These are phyloP conservation scores for Cotesia typhae DNA, from an alignment of 1,140 invertebrate genomes.

Conservation along the genomic window DNA sequence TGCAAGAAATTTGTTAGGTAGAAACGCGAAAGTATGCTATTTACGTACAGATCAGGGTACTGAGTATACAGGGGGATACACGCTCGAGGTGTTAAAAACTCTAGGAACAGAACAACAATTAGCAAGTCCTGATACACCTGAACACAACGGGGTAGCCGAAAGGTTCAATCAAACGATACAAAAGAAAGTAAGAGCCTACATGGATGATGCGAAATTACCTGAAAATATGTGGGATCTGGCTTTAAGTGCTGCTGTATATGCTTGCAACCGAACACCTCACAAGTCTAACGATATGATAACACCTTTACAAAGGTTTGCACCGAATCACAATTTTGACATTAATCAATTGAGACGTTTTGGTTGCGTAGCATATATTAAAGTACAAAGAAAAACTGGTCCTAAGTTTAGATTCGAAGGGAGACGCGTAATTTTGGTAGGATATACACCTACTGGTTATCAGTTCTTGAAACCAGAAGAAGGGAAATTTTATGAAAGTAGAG, in stretches of 20 bases:
- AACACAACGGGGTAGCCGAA: conserved; percentile 56
- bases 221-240: conserved; percentile 53
- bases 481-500: conserved; percentile 32
- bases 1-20: conserved; percentile 34
- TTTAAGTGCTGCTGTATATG: conserved; percentile 43
- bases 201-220: conserved; percentile 46
- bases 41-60: conserved; percentile 31
- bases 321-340: conserved; percentile 25
- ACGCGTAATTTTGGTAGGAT: conserved; percentile 21
- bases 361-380: conserved; percentile 32
- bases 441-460: conserved; percentile 23
- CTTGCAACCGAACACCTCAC: conserved; percentile 48
- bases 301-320: conserved; percentile 17
- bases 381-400: conserved; percentile 28
- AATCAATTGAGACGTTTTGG: conserved; percentile 26
- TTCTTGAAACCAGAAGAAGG: conserved; percentile 24
- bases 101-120: conserved; percentile 32
- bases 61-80: conserved; percentile 34
- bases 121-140: conserved; percentile 46
- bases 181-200: conserved; percentile 45
- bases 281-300: conserved; percentile 37
- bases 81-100: conserved; percentile 25
- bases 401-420: conserved; percentile 13
- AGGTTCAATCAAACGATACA: conserved; percentile 53
- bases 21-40: conserved; percentile 23